Evolutionary conservation across 2,888 invertebrate species (phyloP), one percentile per base, ranked within the genome.

Genomic region (Drosophila anomelani): DNA sequence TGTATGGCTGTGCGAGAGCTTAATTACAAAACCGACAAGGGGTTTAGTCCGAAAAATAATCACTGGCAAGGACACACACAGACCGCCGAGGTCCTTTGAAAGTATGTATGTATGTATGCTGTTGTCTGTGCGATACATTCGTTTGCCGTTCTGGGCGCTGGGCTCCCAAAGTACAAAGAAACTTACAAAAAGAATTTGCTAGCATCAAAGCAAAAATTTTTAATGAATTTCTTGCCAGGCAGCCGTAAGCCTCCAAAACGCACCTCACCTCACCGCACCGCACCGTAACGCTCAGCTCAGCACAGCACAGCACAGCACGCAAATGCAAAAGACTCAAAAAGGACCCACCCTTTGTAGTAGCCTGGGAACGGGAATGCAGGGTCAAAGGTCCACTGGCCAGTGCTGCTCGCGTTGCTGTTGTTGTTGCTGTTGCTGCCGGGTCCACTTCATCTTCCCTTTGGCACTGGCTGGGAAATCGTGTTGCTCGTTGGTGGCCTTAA

Each of bases 401-500:
- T 47, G 43, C 26, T 49, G 39, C 47, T 23, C n/a, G 32, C 36
- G 46, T 23, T 38, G 23, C 38, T 43, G 39, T 8, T 46, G 64
- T 15, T 20, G 17, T 12, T 44, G 61, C 17, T 26, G 23, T n/a
- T 43, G 61, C 26, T 26, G 38, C 51, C 57, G 49, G 38, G 39
- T 57, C 66, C 74, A 73, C 73, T 73, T 73, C 74, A 66, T 66
- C 76, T 75, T 75, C 75, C 75, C 81, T 81, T 86, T 83, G 84
- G 75, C 81, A 73, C 73, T 81, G 88, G 80, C 84, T 75, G 77
- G 77, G 75, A 87, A 88, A 79, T 75, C 84, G 81, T 85, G 81
- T 87, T 89, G 89, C 88, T 86, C 89, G 90, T 88, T 89, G 90
- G 91, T 90, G 91, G 91, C 91, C 92, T 91, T 92, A 92, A 92